These are phyloP conservation scores for Myiagra hebetior DNA, from an alignment of 2,113 vertebrate species.

Conservation along the genomic window DNA sequence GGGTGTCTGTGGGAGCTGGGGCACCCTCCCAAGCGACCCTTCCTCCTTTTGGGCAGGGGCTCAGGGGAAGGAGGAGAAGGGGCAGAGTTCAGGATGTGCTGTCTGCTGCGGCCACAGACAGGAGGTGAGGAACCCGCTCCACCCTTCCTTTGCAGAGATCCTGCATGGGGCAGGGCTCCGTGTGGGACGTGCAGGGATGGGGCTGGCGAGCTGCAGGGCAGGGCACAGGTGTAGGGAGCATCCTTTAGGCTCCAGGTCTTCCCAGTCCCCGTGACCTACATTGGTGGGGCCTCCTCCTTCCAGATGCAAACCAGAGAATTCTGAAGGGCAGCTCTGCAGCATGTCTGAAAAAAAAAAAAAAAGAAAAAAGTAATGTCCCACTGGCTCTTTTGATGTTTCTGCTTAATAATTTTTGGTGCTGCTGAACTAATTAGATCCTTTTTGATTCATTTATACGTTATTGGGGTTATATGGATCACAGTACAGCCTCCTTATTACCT, in stretches of 20 bases:
- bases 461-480: neutral
- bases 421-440: conserved; percentile 22
- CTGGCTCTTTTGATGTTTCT: conserved; percentile 26
- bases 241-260: neutral
- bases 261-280: neutral
- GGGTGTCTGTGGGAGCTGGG: fast-evolving
- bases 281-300: neutral
- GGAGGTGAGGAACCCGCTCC: conserved; percentile 17
- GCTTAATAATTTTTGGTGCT: conserved; percentile 7
- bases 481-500: neutral
- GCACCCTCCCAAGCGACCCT: neutral
- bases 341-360: neutral
- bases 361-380: neutral
- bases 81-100: neutral
- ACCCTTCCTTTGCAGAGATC: conserved; percentile 25
- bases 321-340: neutral
- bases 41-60: neutral
- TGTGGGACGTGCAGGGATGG: neutral
- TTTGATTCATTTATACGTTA: conserved; percentile 29
- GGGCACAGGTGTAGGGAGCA: neutral
- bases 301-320: neutral
- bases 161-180: neutral
- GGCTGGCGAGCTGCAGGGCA: neutral
- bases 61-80: neutral
- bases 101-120: neutral